Evolutionary conservation across 2,888 invertebrate species (phyloP), one percentile per base, ranked within the genome.

Genomic region (Nymphalis c-album): DNA sequence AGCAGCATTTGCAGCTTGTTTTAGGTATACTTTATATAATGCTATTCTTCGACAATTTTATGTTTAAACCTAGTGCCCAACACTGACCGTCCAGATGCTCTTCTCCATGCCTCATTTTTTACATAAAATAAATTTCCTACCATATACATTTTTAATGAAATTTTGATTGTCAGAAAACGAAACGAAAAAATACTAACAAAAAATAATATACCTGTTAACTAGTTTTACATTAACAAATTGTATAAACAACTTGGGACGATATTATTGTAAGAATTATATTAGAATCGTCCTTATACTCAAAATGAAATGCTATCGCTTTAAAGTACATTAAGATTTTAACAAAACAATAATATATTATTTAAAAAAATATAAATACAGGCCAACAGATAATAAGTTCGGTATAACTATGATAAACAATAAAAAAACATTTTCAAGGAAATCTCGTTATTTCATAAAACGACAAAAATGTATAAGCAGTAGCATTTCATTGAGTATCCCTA

Each of bases 191-290:
- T 74, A 80, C 81, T 78, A 83, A 84, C 80, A 85, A 90, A 89
- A 86, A 85, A 90, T 85, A 87, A 85, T 84, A 87, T 83, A 86
- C 86, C 85, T 80, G 87, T 76, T 84, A 85, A 85, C 88, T 90
- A 78, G 78, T 73, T 85, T 85, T 84, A 87, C 81, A 87, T 85
- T 85, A 91, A 91, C 90, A 88, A 90, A 88, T 89, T 82, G 86
- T 85, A 78, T 84, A 88, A 89, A 89, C 85, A 85, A 88, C 82
- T 88, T 78, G 80, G 91, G 92, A 92, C 92, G 92, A 92, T 90
- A 85, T 91, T 86, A 89, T 89, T 90, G 88, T 91, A 91, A 92
- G 91, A 92, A 92, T 92, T 91, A 92, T 92, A 91, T 91, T 88
- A 91, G 85, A 87, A 91, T 91, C 91, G 91, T 90, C 91, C 91